Base-by-base conservation (phyloP, 2,888 invertebrate species). In the Lepidochrysops patricia region DNA sequence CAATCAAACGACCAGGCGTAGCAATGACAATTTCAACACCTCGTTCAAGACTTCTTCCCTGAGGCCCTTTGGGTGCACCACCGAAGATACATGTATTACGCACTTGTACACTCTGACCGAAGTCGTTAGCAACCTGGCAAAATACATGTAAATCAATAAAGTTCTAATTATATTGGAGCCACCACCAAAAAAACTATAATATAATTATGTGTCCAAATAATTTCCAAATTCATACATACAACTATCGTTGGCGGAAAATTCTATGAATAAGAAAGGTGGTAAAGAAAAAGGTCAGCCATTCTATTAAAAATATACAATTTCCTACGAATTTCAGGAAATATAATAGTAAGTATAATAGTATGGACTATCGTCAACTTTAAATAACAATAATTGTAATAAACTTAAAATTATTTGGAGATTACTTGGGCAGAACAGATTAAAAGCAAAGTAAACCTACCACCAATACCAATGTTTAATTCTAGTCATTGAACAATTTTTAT, bases 31-130 rank as follows among this genome's bases (percentile, higher is more conserved):
- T 97, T 84, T 98, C 98, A 57, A 97, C 96, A 13, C 98, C 98
- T 64, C 95, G 90, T 81, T 95, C 95, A 61, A 97, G 82, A 74
- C 95, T 94, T 60, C 94, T 90, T 0, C 95, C 95, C 77, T 98
- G 98, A 6, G 96, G 96, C 32, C 96, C 97, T 81, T 98, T 98
- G 0, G 98, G 97, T 1, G 99, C 98, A n/a, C 99, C 99, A 50
- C 99, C 99, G 81, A 98, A 99, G 43, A 98, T 93, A 77, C 98
- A 99, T 0, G 97, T 97, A 81, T 97, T 97, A 48, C 96, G 91
- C 32, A 98, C 95, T 70, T 94, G 93, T 23, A 97, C 96, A 62
- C 94, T 93, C 62, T 95, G 92, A 57, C 98, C 98, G 87, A 98
- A 99, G 75, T 97, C 97, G 68, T 92, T 94, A 6, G 98, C 97